These are phyloP conservation scores for Bursaphelenchus okinawaensis DNA, from an alignment of 2,888 invertebrate genomes.

Conservation along the genomic window DNA sequence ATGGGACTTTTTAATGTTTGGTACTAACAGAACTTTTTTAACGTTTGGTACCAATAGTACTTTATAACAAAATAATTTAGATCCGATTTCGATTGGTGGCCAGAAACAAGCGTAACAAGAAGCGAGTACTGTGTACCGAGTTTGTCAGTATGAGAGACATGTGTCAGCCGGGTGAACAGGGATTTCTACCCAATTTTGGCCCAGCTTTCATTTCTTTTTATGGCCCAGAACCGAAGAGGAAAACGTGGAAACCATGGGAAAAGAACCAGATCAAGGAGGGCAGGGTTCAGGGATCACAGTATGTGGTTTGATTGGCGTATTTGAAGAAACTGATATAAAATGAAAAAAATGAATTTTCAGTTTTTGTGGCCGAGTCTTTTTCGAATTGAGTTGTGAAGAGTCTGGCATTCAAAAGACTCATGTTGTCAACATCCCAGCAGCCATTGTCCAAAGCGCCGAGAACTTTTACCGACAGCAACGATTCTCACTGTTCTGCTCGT, in stretches of 20 bases:
- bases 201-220: constrained; percentile 45
- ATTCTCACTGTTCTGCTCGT: constrained; percentile 37
- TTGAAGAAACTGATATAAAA: neutral
- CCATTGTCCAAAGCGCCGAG: constrained; percentile 27
- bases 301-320: no score
- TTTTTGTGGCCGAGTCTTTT: constrained; percentile 37
- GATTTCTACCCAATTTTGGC: constrained; percentile 45
- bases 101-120: constrained; percentile 4
- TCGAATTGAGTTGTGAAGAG: constrained; percentile 38
- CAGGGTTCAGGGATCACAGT: constrained; percentile 27
- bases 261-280: constrained; percentile 23
- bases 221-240: constrained; percentile 28
- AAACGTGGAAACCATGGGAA: constrained; percentile 13
- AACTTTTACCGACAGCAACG: constrained; percentile 24
- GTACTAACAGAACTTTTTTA: neutral
- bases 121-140: constrained; percentile 24
- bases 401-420: constrained; percentile 29
- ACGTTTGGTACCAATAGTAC: neutral
- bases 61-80: constrained; percentile 27
- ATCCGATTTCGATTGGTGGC: constrained; percentile 37
- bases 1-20: neutral
- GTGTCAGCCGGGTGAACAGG: constrained; percentile 40
- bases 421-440: constrained; percentile 21
- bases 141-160: constrained; percentile 31
- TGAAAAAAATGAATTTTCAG: constrained; percentile 15